Conservation (phyloP, 92 coral and sea anemone species). For the Palythoa grandiflora region DNA sequence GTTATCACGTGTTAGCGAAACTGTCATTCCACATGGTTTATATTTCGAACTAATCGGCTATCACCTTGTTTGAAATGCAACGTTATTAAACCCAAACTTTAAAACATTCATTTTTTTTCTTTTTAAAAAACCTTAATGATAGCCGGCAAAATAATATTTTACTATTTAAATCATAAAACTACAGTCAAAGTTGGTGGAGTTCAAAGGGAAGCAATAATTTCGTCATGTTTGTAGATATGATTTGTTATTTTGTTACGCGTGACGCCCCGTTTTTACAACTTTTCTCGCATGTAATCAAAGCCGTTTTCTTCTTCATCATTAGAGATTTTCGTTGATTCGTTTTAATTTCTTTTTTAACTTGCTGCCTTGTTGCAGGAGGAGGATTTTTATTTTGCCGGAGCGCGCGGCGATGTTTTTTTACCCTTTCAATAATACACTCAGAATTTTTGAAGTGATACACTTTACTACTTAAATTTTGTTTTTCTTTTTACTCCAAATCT, state of each 20-base stretch:
- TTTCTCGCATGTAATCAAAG: too few relatives aligned
- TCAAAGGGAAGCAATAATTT: too few relatives aligned
- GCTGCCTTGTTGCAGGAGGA: conserved; percentile 15
- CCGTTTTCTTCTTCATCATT: neutral
- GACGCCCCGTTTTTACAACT: neutral
- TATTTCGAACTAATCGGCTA: too few relatives aligned
- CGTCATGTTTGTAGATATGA: neutral
- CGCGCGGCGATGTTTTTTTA: neutral
- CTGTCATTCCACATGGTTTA: too few relatives aligned
- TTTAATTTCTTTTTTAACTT: conserved; percentile 13
- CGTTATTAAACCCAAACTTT: too few relatives aligned
- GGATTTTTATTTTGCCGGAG: neutral
- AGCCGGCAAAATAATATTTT: too few relatives aligned
- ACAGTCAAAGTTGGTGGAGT: too few relatives aligned
- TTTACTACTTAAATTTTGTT: neutral
- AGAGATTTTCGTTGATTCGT: conserved; percentile 10
- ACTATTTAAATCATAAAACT: too few relatives aligned
- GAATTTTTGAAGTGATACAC: conserved; percentile 1
- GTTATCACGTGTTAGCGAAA: too few relatives aligned
- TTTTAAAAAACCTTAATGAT: too few relatives aligned
- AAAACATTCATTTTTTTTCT: too few relatives aligned
- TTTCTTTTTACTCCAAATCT: conserved; percentile 20
- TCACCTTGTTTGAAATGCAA: too few relatives aligned
- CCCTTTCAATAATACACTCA: neutral
- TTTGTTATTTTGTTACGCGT: conserved; percentile 28